Percentiles rank a stretch among this genome's conserved stretches.
Conservation (phyloP, 2,888 invertebrate genomes). For the Spodoptera exigua region DNA sequence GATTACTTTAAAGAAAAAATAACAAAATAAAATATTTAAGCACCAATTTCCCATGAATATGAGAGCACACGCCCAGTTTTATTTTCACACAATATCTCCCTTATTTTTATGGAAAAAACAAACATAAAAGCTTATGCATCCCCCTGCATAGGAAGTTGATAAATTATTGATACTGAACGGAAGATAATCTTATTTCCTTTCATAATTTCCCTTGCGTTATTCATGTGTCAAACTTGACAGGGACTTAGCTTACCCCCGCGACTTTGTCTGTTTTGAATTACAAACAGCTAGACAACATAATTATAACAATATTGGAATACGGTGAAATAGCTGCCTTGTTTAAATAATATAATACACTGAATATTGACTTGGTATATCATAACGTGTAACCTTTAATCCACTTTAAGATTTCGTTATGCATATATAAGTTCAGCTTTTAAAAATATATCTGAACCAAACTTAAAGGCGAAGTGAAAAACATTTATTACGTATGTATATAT, state of each 20-base stretch:
- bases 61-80: background rate
- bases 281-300: background rate
- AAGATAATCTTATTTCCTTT: slow-evolving; percentile 47
- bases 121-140: background rate
- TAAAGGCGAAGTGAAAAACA: too few relatives aligned
- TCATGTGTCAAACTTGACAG: slow-evolving; percentile 1
- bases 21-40: too few relatives aligned
- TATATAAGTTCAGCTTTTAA: too few relatives aligned
- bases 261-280: slow-evolving; percentile 2
- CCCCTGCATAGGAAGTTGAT: slow-evolving; percentile 24
- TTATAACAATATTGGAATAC: background rate
- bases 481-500: too few relatives aligned
- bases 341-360: too few relatives aligned
- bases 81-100: background rate
- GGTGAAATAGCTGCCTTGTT: too few relatives aligned
- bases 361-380: too few relatives aligned
- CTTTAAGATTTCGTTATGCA: too few relatives aligned
- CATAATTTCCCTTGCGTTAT: slow-evolving; percentile 28
- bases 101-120: slow-evolving; percentile 2
- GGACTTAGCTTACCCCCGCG: background rate
- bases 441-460: too few relatives aligned
- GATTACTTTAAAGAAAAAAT: too few relatives aligned
- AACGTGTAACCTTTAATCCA: too few relatives aligned
- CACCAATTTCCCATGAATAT: too few relatives aligned
- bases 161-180: slow-evolving; percentile 39